Conservation (phyloP, 2,113 vertebrate species). For the Pelecanoides urinatrix region DNA sequence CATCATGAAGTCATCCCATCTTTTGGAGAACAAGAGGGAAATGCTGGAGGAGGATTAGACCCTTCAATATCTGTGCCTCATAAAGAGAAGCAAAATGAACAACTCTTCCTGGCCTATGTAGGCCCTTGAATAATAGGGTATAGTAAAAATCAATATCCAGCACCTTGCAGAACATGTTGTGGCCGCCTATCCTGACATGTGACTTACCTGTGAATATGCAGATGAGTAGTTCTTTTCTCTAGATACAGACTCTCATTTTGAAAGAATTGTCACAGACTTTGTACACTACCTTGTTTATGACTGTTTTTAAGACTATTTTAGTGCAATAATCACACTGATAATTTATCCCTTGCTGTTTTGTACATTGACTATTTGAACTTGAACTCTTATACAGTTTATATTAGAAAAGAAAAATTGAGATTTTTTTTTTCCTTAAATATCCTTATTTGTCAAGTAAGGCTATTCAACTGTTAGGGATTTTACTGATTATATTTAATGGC, state of each 20-base stretch:
- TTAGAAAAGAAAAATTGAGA: not conserved
- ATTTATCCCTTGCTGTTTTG: not conserved
- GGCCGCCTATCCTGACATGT: fast-evolving
- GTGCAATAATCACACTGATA: not conserved
- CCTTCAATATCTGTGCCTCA: not conserved
- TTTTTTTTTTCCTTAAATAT: not conserved
- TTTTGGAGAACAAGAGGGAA: not conserved
- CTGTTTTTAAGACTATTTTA: not conserved
- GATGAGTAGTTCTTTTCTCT: not conserved
- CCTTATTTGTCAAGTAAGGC: not conserved
- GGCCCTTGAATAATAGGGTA: not conserved
- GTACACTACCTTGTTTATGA: not conserved
- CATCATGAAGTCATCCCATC: not conserved
- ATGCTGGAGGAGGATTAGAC: not conserved
- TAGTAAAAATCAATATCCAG: not conserved
- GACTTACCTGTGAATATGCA: not conserved
- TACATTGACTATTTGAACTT: not conserved
- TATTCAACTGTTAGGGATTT: not conserved
- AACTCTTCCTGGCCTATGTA: not conserved
- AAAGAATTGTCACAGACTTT: not conserved
- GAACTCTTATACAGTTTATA: not conserved
- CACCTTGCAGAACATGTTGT: not conserved
- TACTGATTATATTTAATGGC: not conserved
- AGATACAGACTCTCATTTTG: not conserved
- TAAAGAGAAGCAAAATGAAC: not conserved